These are phyloP conservation scores for Pterois miles DNA, from an alignment of 2,797 vertebrate species.

Conservation along the genomic window DNA sequence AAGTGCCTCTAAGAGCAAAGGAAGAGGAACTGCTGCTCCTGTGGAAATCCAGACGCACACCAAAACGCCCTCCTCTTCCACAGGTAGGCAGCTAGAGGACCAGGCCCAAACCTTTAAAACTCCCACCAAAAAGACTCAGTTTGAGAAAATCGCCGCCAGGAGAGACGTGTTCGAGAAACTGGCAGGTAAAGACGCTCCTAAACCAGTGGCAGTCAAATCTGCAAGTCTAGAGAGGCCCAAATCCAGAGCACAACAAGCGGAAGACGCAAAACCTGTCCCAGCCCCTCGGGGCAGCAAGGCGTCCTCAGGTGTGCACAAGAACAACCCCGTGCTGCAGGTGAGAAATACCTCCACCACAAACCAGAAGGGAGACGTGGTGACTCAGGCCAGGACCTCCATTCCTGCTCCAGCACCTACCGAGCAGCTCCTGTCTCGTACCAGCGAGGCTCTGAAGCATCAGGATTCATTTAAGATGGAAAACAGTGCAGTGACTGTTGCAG, in stretches of 20 bases:
- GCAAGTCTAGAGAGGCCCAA: slow-evolving; percentile 72
- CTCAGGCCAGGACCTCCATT: slow-evolving; percentile 21
- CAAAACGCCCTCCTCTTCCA: slow-evolving; percentile 3
- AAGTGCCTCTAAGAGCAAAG: slow-evolving; percentile 20
- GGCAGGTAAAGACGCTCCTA: slow-evolving; percentile 67
- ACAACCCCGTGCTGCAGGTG: slow-evolving; percentile 13
- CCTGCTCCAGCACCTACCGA: slow-evolving; percentile 30
- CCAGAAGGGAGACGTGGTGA: slow-evolving; percentile 33
- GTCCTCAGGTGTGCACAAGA: slow-evolving; percentile 39
- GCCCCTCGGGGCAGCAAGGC: slow-evolving; percentile 33
- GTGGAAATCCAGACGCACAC: not conserved
- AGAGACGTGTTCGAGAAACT: slow-evolving; percentile 73
- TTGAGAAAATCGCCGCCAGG: slow-evolving; percentile 72
- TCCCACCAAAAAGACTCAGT: slow-evolving; percentile 67
- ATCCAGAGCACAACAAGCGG: slow-evolving; percentile 37
- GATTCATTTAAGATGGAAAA: slow-evolving; percentile 85
- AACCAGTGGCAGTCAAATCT: slow-evolving; percentile 54
- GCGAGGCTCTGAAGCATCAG: slow-evolving; percentile 38
- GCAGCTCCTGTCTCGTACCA: slow-evolving; percentile 37
- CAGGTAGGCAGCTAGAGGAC: slow-evolving; percentile 28
- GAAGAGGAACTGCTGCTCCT: slow-evolving; percentile 18
- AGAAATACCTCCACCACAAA: slow-evolving; percentile 45
- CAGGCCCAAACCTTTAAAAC: slow-evolving; percentile 62
- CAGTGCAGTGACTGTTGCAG: slow-evolving; percentile 94
- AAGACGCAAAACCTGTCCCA: slow-evolving; percentile 34